Conservation (phyloP, 2,113 vertebrate genomes). For the Todiramphus chloris region DNA sequence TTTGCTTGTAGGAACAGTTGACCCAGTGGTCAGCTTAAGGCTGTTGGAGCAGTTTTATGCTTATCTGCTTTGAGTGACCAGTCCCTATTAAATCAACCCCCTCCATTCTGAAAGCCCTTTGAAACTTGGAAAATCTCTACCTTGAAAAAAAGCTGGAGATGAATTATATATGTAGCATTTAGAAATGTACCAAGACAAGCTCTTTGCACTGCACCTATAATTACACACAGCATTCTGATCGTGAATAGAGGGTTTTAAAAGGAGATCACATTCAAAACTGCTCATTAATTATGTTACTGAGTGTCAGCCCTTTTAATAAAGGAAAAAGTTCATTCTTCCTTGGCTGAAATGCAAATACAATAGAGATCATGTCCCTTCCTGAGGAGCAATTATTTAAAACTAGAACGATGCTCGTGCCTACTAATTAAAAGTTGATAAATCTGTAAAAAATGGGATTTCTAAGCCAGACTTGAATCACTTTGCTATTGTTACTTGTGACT, state of each 20-base stretch:
- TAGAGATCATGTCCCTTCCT: not conserved
- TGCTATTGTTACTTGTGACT: not conserved
- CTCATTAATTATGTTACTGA: constrained; percentile 32
- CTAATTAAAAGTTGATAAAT: constrained; percentile 6
- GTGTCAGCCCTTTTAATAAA: not conserved
- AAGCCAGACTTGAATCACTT: not conserved
- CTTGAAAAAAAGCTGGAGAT: not conserved
- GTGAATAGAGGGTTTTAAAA: constrained; percentile 15
- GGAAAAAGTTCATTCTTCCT: not conserved
- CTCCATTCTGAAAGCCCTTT: not conserved
- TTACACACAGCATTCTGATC: not conserved
- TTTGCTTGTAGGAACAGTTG: not conserved
- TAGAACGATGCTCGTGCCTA: not conserved
- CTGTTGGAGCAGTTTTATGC: not conserved
- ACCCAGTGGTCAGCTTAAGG: not conserved
- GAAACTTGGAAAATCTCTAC: not conserved
- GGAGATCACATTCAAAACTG: not conserved
- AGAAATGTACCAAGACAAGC: not conserved
- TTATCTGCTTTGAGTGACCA: not conserved
- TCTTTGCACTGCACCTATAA: not conserved
- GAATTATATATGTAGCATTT: not conserved
- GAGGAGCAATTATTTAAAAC: not conserved
- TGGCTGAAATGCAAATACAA: not conserved
- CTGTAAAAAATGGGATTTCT: not conserved
- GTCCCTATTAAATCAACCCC: not conserved